These are phyloP conservation scores for Gnathonemus echidnorhynchus DNA, from an alignment of 2,113 vertebrate species.

Conservation along the genomic window DNA sequence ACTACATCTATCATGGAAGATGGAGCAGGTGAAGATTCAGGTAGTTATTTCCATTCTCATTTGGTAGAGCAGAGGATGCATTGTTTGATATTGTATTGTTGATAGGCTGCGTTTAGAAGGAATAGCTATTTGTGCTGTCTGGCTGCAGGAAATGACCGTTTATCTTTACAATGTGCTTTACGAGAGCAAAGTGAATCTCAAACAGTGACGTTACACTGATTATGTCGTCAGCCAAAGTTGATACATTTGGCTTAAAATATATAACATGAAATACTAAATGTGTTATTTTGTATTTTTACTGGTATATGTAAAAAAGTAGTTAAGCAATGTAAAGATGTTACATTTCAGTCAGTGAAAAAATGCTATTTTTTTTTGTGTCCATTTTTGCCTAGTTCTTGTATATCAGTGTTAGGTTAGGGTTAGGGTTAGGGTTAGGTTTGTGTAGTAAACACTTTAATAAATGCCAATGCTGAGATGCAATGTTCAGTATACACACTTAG, in stretches of 20 bases:
- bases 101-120: background rate
- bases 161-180: background rate
- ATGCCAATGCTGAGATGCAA: background rate
- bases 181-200: background rate
- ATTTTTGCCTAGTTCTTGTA: background rate
- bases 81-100: slow-evolving; percentile 6
- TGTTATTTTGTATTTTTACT: background rate
- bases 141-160: background rate
- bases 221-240: background rate
- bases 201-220: background rate
- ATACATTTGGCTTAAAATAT: background rate
- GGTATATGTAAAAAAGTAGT: background rate
- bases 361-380: background rate
- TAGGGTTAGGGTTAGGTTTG: background rate
- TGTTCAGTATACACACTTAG: background rate
- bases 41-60: slow-evolving; percentile 18
- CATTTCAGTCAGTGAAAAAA: background rate
- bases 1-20: slow-evolving; percentile 30
- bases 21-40: slow-evolving; percentile 26
- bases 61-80: background rate
- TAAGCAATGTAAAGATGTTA: background rate
- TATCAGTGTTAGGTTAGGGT: background rate
- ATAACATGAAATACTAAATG: background rate
- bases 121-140: background rate
- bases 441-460: background rate